These are phyloP conservation scores for Oncopodura yosiiana DNA, from an alignment of 1,140 invertebrate genomes.

Conservation along the genomic window DNA sequence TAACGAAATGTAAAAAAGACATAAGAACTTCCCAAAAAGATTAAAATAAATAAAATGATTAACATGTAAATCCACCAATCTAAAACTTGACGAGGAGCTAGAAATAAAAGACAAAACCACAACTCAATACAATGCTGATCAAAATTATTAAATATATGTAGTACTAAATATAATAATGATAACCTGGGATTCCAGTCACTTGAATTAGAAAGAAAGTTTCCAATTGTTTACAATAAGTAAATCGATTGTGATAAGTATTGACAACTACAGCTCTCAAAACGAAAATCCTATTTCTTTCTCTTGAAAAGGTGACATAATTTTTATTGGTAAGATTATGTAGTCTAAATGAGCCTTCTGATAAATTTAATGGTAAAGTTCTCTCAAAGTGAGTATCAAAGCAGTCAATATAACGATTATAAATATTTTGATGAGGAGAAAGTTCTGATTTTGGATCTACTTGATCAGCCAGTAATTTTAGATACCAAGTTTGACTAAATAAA, in stretches of 20 bases:
- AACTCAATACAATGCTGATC: no score
- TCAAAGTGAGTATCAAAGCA: conserved; percentile 8
- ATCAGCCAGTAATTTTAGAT: neutral
- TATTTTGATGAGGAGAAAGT: conserved; percentile 7
- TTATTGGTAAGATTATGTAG: conserved; percentile 20
- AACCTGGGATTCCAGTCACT: conserved; percentile 17
- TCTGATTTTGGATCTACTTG: neutral
- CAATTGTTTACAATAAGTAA: conserved; percentile 22
- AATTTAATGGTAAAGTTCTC: neutral
- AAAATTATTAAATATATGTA: no score
- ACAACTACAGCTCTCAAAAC: conserved; percentile 27
- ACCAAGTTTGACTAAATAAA: neutral
- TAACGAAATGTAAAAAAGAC: conserved; percentile 10
- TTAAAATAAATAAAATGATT: neutral
- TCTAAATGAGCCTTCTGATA: neutral
- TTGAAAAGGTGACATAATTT: conserved; percentile 11
- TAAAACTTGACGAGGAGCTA: conserved; percentile 12
- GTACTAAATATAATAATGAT: no score
- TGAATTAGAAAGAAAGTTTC: conserved; percentile 25
- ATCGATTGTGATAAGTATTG: conserved; percentile 25
- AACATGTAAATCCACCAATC: conserved; percentile 8
- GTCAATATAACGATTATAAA: conserved; percentile 19
- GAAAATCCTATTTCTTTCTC: conserved; percentile 25
- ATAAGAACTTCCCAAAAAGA: conserved; percentile 2
- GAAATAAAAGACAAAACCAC: no score